Percentiles rank a stretch among this genome's conserved stretches.
phyloP scores from a whole-genome alignment of 2,113 vertebrate genomes.

The Calyptommatus sinebrachiatus region DNA sequence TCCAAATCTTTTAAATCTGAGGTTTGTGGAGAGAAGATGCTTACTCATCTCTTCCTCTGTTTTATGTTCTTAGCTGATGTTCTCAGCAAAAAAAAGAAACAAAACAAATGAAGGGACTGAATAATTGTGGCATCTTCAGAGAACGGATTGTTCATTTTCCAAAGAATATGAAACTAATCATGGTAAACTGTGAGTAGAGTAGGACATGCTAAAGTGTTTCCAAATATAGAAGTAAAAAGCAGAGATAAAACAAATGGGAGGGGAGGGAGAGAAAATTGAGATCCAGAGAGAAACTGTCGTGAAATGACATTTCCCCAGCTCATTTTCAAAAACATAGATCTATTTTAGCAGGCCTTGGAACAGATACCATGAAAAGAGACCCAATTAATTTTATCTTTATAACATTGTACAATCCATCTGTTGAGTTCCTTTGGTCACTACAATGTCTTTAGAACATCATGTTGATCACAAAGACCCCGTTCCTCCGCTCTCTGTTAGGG shows the following conservation, averaged over 20 bases:
- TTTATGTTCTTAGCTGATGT: conserved; percentile 41
- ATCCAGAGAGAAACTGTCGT: conserved; percentile 23
- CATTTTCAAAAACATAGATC: conserved; percentile 57
- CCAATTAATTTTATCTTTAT: conserved; percentile 63
- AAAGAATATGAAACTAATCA: conserved; percentile 79
- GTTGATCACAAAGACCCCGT: conserved; percentile 38
- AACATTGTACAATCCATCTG: conserved; percentile 42
- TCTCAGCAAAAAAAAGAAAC: conserved; percentile 26
- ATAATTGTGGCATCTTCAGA: conserved; percentile 63
- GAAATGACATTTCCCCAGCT: conserved; percentile 54
- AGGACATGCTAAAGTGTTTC: conserved; percentile 69
- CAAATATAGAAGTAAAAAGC: conserved; percentile 77
- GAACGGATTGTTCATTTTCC: conserved; percentile 70
- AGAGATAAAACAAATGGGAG: neutral
- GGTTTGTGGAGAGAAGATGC: neutral
- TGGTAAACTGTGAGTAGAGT: conserved; percentile 65
- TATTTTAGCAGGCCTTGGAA: conserved; percentile 56
- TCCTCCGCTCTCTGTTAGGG: neutral
- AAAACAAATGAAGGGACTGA: neutral
- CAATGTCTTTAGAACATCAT: conserved; percentile 47
- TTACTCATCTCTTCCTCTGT: conserved; percentile 37
- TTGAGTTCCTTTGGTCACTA: conserved; percentile 54
- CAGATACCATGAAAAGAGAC: conserved; percentile 47
- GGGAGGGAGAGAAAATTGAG: conserved; percentile 3
- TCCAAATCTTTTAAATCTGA: conserved; percentile 24